These are phyloP conservation scores for Dicroscelio sp. DNA, from an alignment of 2,888 invertebrate genomes.

Conservation along the genomic window DNA sequence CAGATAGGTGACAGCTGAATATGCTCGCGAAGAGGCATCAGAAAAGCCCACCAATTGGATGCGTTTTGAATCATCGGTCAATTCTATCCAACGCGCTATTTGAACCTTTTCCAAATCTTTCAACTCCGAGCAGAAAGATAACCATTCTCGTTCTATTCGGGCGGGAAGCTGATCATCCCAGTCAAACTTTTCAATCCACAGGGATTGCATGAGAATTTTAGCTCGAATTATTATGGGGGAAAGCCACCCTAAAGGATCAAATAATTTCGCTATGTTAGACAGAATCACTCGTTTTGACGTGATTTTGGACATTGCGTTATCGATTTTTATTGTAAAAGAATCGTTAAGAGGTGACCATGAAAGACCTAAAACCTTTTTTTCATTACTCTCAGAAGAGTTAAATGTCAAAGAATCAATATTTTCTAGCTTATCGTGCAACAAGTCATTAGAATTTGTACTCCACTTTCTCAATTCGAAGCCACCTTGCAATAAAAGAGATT, in stretches of 20 bases:
- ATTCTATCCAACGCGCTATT: neutral
- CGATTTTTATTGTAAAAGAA: neutral
- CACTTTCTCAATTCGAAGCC: neutral
- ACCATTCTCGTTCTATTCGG: neutral
- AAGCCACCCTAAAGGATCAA: neutral
- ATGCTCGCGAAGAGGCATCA: neutral
- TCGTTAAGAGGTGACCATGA: neutral
- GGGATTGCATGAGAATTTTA: constrained; percentile 7
- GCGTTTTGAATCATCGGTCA: too few species aligned
- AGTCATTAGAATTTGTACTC: neutral
- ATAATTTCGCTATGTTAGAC: neutral
- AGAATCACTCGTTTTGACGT: neutral
- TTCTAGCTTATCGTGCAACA: neutral
- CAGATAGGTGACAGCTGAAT: neutral
- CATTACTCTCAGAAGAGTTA: neutral
- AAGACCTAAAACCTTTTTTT: neutral
- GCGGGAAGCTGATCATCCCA: neutral
- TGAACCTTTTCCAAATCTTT: neutral
- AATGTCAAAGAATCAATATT: neutral
- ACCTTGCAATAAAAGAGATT: too few species aligned
- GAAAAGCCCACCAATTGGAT: constrained; percentile 1
- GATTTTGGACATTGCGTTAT: neutral
- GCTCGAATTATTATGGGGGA: constrained; percentile 7
- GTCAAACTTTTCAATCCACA: constrained; percentile 12
- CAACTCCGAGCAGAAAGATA: neutral